Evolutionary conservation across 1,140 invertebrate genomes (phyloP).

Genomic region (Lucilia cuprina): DNA sequence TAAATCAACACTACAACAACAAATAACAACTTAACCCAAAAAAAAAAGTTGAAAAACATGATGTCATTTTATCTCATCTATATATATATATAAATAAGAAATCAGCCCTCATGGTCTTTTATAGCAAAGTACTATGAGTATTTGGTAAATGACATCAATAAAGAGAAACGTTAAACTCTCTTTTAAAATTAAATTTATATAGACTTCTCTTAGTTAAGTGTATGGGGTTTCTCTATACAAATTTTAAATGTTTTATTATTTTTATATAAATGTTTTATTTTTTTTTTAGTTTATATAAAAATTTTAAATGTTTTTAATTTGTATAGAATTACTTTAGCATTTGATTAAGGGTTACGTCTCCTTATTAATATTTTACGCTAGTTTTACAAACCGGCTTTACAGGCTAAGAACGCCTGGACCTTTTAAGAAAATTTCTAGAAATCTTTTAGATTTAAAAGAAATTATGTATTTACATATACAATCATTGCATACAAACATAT

Average conservation of each 20-base stretch:
- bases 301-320: not conserved
- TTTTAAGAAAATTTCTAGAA: not conserved
- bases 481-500: not conserved
- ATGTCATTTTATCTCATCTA: not conserved
- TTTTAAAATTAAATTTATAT: not conserved
- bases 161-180: not conserved
- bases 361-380: not conserved
- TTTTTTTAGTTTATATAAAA: not conserved
- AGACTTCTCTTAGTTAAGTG: not conserved
- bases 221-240: not conserved
- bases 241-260: not conserved
- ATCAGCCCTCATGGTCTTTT: not conserved
- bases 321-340: not conserved
- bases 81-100: no score
- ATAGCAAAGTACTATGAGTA: no score
- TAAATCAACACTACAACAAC: not conserved
- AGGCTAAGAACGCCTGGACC: conserved; percentile 31
- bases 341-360: not conserved
- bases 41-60: not conserved
- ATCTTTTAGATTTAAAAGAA: not conserved
- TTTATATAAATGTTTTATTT: not conserved
- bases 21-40: not conserved
- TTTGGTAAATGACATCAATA: not conserved
- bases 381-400: conserved; percentile 31
- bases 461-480: not conserved